Conservation (phyloP, 2,888 invertebrate species). For the Oegoconia quadripuncta region DNA sequence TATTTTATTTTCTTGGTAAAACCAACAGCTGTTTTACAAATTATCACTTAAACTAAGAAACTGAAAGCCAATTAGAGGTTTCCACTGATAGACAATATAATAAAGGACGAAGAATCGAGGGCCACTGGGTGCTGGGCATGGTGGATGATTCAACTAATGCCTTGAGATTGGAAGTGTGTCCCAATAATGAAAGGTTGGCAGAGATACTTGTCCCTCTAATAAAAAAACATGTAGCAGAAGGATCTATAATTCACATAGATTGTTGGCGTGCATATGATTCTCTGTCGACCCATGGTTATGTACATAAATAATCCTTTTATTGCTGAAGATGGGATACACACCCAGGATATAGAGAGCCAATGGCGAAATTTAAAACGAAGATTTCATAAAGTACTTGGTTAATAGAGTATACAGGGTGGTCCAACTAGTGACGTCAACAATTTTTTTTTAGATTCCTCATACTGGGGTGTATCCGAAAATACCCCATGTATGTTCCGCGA, state of each 20-base stretch:
- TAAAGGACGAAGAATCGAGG: background rate
- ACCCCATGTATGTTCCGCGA: too few relatives aligned
- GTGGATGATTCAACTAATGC: background rate
- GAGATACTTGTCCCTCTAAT: background rate
- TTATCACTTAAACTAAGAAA: too few relatives aligned
- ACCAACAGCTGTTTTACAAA: too few relatives aligned
- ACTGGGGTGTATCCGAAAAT: too few relatives aligned
- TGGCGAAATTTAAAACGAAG: background rate
- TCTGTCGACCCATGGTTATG: background rate
- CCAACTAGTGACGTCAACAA: too few relatives aligned
- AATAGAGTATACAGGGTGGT: too few relatives aligned
- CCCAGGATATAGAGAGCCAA: background rate
- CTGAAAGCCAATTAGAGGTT: too few relatives aligned
- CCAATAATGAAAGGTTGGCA: slow-evolving; percentile 21
- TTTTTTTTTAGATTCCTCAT: too few relatives aligned
- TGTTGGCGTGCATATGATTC: background rate
- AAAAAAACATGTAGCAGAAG: background rate
- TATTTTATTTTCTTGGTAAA: too few relatives aligned
- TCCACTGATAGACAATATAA: slow-evolving; percentile 1
- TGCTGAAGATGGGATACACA: background rate
- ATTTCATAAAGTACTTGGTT: background rate
- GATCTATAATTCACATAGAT: background rate
- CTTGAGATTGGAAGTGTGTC: slow-evolving; percentile 26
- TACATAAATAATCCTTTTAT: background rate
- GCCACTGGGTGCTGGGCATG: slow-evolving; percentile 4